Evolutionary conservation across 2,797 vertebrate species (phyloP), one percentile per base, ranked within the genome.

Genomic region (Alfaro cultratus): DNA sequence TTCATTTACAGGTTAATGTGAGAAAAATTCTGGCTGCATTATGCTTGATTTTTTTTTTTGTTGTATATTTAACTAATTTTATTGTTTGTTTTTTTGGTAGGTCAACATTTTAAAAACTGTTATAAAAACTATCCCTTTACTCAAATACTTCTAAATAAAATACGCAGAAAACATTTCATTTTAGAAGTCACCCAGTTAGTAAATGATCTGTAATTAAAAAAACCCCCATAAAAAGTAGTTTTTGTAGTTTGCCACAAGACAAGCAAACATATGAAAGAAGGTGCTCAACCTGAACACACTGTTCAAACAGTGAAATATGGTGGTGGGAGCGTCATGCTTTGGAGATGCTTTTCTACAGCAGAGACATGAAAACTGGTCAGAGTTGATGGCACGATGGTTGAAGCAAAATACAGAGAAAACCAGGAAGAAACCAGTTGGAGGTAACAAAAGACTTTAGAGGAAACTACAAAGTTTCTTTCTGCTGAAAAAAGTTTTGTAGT

Each of bases 1-100:
- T 83, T 74, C 11, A 45, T 77, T 60, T 80, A 36, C 55, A 51
- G n/a, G 12, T 57, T 64, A 23, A 7, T 53, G 21, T 75, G 39
- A 23, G 5, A 13, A 43, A 68, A 47, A 12, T 49, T 5, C 12
- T 46, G 9, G 55, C 41, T 36, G 57, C 75, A 26, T 34, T 13
- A 12, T 23, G 9, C 15, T 11, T 15, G 41, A 16, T 5, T 60
- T 55, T 10, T 53, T 6, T 10, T 26, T 10, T 31, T 15, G 0
- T 21, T 49, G 0, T 9, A 51, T 9, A 9, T 51, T 51, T 18
- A 11, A 18, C 16, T 0, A 0, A 68, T 39, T 41, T 45, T 70
- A 45, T 43, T 68, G 12, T 26, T 13, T 41, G 13, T 49, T 18
- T 49, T 21, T 49, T 5, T n/a, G 67, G 36, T 43, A 26, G 23